phyloP scores from a whole-genome alignment of 1,140 invertebrate species.

The Sycophila sp. region DNA sequence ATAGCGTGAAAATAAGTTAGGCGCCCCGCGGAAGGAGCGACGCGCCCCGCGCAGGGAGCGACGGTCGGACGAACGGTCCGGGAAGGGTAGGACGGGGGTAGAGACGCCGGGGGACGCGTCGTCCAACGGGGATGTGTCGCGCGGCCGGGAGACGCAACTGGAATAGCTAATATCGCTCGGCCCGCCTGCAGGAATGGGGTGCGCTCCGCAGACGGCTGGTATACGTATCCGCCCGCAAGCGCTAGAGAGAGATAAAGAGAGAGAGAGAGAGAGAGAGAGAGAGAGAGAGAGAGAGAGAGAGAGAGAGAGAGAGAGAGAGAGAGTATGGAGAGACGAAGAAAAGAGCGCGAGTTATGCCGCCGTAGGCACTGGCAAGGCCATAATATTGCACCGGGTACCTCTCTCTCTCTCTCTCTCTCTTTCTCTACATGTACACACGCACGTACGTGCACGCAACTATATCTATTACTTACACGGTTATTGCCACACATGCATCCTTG shows the following conservation, averaged over 20 bases:
- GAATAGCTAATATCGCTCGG: slow-evolving; percentile 57
- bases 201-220: background rate
- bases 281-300: background rate
- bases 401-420: background rate
- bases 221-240: no score
- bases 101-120: slow-evolving; percentile 37
- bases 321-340: background rate
- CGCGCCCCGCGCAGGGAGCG: background rate
- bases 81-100: slow-evolving; percentile 4
- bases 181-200: background rate
- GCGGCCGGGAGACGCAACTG: slow-evolving; percentile 52
- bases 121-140: slow-evolving; percentile 43
- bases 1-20: slow-evolving; percentile 18
- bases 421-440: background rate
- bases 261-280: background rate
- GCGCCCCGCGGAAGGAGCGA: background rate
- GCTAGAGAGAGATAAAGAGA: slow-evolving; percentile 5
- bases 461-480: no score
- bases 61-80: background rate
- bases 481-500: no score
- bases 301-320: background rate
- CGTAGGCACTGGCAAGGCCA: background rate
- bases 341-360: background rate
- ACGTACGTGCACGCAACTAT: no score
- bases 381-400: slow-evolving; percentile 5